Base-by-base conservation (phyloP, 2,113 vertebrate species). In the Pangasianodon hypophthalmus region DNA sequence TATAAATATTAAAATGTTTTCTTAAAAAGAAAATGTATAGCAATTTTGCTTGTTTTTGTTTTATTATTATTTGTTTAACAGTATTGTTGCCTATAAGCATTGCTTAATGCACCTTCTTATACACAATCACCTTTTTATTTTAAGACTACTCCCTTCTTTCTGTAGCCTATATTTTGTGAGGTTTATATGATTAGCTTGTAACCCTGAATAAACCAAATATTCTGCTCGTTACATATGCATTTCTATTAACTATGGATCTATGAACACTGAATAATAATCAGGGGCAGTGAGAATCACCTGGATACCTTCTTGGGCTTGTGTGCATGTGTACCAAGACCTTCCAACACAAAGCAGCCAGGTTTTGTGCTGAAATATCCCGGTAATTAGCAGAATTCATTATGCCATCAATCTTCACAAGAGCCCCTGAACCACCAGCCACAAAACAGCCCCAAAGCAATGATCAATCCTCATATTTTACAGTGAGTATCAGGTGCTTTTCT, bases 391-490 rank as follows among this genome's bases (percentile, higher is more conserved):
- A 84, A 84, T 60, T 26, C 4, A 44, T 60, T 21, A 62, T 62
- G 56, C 37, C 37, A 62, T 84, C 56, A 46, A 50, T 84, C 58
- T 84, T 62, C 56, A 84, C 56, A 60, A 60, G 37, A 84, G 24
- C 10, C 24, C 41, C 11, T 26, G 58, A 16, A 29, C 56, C 82
- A 44, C 56, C 11, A 84, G 37, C 82, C 82, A 24, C 21, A 41
- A 83, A 83, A 83, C 37, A 84, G 19, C 37, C 54, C n/a, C 32
- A 84, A 60, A 44, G 32, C 50, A 56, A 37, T 58, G 32, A 83
- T 19, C 79, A 14, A 19, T 14, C n/a, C n/a, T 29, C 5, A 81
- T 21, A 56, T 56, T 82, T 82, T 82, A 56, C 29, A 82, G 13
- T 32, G 16, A 82, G 26, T n/a, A 82, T 37, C 80, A 58, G 52